Conservation (phyloP, 2,888 invertebrate species). For the Byasa hedistus region DNA sequence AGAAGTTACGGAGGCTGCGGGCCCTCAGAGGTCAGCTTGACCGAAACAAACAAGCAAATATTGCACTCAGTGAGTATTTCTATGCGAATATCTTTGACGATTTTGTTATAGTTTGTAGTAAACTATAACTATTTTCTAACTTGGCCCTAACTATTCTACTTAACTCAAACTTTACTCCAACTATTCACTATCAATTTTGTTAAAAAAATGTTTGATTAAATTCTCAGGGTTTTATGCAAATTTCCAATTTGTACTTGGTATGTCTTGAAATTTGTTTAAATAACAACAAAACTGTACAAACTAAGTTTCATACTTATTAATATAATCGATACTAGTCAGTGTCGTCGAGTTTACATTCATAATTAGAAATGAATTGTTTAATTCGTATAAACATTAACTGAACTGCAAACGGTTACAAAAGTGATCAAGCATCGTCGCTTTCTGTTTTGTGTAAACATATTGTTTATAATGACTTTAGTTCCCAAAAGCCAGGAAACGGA, state of each 20-base stretch:
- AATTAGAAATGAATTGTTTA: not conserved
- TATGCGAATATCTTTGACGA: not conserved
- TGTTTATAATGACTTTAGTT: conserved; percentile 29
- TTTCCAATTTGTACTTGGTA: too few relatives aligned
- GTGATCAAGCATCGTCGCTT: conserved; percentile 2
- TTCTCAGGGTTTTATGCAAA: too few relatives aligned
- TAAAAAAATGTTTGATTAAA: too few relatives aligned
- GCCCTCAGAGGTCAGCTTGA: conserved; percentile 96
- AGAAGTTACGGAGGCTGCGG: conserved; percentile 93
- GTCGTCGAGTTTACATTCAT: not conserved
- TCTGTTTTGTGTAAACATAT: conserved; percentile 18
- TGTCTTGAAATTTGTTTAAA: too few relatives aligned
- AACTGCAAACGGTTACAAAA: not conserved
- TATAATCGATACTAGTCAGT: not conserved
- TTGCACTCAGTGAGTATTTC: conserved; percentile 89
- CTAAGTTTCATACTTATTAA: too few relatives aligned
- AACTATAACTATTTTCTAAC: too few relatives aligned
- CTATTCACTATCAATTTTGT: too few relatives aligned
- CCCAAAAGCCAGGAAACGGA: conserved; percentile 27
- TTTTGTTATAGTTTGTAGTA: not conserved
- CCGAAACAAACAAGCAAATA: conserved; percentile 94
- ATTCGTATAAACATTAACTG: not conserved
- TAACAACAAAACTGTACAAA: too few relatives aligned
- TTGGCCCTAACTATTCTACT: too few relatives aligned
- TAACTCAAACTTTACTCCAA: not conserved